Evolutionary conservation across 2,888 invertebrate species (phyloP).

Genomic region (Mimas tiliae): DNA sequence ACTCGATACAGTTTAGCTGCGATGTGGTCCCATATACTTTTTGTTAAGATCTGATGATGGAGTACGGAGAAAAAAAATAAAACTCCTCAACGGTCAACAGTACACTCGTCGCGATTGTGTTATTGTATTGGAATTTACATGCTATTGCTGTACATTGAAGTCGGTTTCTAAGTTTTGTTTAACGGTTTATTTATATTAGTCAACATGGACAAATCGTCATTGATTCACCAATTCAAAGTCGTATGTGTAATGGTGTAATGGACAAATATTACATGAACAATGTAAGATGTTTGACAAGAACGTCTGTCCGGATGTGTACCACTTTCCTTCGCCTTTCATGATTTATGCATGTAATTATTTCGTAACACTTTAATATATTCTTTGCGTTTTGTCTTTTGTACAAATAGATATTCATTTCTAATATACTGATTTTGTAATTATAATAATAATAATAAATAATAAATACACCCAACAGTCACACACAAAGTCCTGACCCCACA

Average conservation of each 20-base stretch:
- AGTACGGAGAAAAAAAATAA: too few species aligned
- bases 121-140: too few species aligned
- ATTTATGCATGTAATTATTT: conserved; percentile 10
- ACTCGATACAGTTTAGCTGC: neutral
- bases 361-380: conserved; percentile 13
- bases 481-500: too few species aligned
- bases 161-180: too few species aligned
- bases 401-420: neutral
- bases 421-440: neutral
- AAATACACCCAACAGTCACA: too few species aligned
- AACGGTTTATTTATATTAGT: too few species aligned
- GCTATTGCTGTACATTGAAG: too few species aligned
- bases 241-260: neutral
- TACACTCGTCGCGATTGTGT: too few species aligned
- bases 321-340: conserved; percentile 28
- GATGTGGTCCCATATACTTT: neutral
- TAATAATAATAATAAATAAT: too few species aligned
- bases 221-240: neutral
- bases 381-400: neutral
- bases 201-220: neutral
- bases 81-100: too few species aligned
- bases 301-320: conserved; percentile 1
- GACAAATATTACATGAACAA: neutral
- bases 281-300: neutral
- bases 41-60: neutral